phyloP scores from a whole-genome alignment of 1,140 invertebrate species.

The Trichonephila clavata region DNA sequence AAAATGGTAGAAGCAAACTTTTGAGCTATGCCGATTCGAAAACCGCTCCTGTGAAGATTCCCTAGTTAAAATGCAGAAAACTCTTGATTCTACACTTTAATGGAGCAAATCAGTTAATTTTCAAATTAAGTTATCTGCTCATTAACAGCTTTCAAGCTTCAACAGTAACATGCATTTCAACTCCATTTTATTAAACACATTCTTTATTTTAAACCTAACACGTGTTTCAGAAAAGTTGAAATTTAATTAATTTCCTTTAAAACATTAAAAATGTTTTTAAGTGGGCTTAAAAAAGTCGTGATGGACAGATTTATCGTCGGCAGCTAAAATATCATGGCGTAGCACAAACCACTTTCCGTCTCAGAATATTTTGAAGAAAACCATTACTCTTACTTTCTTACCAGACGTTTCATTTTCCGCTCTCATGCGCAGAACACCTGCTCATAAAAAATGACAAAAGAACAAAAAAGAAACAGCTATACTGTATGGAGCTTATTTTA shows the following conservation, averaged over 20 bases:
- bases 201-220: too few species aligned
- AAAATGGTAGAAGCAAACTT: too few species aligned
- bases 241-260: not conserved
- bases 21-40: too few species aligned
- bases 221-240: not conserved
- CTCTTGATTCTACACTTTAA: too few species aligned
- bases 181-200: too few species aligned
- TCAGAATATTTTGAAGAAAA: not conserved
- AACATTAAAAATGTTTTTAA: not conserved
- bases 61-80: too few species aligned
- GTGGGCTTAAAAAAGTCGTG: not conserved
- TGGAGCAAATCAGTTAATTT: too few species aligned
- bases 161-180: too few species aligned
- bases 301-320: not conserved
- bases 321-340: not conserved
- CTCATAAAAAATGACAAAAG: not conserved
- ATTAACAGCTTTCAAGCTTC: too few species aligned
- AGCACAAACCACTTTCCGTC: not conserved
- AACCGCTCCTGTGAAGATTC: too few species aligned
- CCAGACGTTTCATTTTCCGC: conserved; percentile 13
- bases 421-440: not conserved
- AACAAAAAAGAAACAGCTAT: not conserved
- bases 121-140: too few species aligned
- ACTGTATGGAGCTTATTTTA: not conserved
- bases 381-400: conserved; percentile 14